Evolutionary conservation across 2,113 vertebrate genomes (phyloP).

Genomic region (Urocolius indicus): DNA sequence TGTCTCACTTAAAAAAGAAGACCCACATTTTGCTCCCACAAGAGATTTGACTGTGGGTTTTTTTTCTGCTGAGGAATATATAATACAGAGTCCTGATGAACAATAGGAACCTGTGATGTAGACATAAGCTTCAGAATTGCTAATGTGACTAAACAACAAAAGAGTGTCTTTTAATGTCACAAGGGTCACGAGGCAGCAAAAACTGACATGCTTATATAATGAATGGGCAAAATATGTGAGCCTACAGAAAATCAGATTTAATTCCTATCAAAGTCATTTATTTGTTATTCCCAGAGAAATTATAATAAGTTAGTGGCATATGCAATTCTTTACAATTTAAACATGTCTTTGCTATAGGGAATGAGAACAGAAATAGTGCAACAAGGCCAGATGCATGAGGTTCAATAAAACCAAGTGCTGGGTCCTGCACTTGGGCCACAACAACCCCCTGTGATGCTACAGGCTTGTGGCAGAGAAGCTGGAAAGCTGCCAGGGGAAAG

Average conservation of each 20-base stretch:
- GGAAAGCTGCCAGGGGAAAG: no score
- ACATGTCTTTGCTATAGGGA: neutral
- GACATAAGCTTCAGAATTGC: neutral
- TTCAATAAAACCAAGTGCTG: no score
- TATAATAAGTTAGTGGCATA: neutral
- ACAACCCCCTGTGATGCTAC: no score
- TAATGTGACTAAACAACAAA: neutral
- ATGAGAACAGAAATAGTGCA: neutral
- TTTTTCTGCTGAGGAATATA: neutral
- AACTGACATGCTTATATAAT: neutral
- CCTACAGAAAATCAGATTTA: neutral
- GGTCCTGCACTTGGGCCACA: no score
- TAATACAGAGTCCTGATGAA: neutral
- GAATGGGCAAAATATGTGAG: neutral
- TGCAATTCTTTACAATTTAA: neutral
- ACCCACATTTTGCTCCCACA: constrained; percentile 33
- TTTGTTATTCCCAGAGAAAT: neutral
- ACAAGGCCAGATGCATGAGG: neutral
- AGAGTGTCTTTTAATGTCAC: neutral
- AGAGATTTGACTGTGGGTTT: neutral
- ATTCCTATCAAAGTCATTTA: neutral
- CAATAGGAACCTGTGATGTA: neutral
- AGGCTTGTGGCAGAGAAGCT: no score
- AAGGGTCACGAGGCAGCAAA: neutral
- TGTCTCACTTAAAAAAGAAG: constrained; percentile 51